Base-by-base conservation (phyloP, 2,113 vertebrate genomes). In the Cynopterus brachyotis region DNA sequence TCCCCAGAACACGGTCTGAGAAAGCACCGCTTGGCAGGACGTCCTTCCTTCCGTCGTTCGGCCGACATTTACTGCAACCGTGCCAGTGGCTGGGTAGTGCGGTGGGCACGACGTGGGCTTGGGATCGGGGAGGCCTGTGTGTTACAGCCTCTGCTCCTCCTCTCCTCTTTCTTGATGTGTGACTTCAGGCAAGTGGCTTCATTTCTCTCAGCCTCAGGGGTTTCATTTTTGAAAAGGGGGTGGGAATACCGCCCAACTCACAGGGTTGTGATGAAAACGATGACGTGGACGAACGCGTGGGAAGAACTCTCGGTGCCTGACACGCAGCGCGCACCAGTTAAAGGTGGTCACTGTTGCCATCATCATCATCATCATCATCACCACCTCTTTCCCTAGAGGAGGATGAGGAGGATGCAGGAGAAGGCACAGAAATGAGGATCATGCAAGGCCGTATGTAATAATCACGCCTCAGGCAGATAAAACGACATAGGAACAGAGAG, bases 11-110 rank as follows among this genome's bases (percentile, higher is more conserved):
- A 6, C 10, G 19, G 5, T 4, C 1, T 20, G 69, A 80, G 62
- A 37, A 69, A 32, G 40, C 62, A 11, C 20, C 32, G 26, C 20
- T 28, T 24, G 32, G 35, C 37, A 53, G 2, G 26, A 37, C 9
- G 19, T 13, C 11, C 6, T 16, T 20, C 19, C 12, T 30, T 59
- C 32, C 42, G 59, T 45, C 11, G 24, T 13, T 45, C 37, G 57
- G 50, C 26, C 17, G 2, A 11, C n/a, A 9, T 20, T 22, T 11
- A 55, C 45, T 30, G 7, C 9, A 5, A 73, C 3, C 32, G 2
- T 2, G 1, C 9, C 12, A 19, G 12, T 1, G 57, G n/a, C 28
- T 45, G 57, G 66, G 6, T 2, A 0, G 73, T 10, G 2, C 45
- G 9, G 26, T 8, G 37, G 32, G 9, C 1, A 16, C 12, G 15